Evolutionary conservation across 1,140 invertebrate genomes (phyloP), one percentile per base, ranked within the genome.

Genomic region (Zaprionus camerounensis): DNA sequence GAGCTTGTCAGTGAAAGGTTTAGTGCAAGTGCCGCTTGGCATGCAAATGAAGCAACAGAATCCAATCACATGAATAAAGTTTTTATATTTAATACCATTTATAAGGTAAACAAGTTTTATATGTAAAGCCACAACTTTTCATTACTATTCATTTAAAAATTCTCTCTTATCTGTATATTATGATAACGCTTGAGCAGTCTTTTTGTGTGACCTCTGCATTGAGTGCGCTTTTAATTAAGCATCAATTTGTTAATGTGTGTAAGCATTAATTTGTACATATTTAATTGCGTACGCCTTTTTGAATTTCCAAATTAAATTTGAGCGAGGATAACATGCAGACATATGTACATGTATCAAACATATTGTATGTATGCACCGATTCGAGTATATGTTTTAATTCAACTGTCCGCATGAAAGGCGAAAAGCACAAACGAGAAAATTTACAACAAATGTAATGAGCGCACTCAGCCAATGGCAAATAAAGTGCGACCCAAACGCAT

Each of bases 191-290:
- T 24, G 46, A 3, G 12, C 20, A 57, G 55, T 7, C 34, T 3
- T 34, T 44, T 56, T 55, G 7, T 31, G 24, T 2, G 22, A 2
- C 17, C 15, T 7, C 20, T 41, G 44, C 56, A 44, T 57, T 66
- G 15, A 68, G 51, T 76, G 56, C 56, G 31, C 57, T 71, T 90
- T 81, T 84, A 90, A 84, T 88, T 84, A 72, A 78, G 63, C 69
- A 88, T 90, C 81, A 80, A 84, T 90, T 80, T 76, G 65, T 82
- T 41, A 79, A 87, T 87, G 67, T 72, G 28, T 31, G 28, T 84
- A 72, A 78, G 59, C 66, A 88, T 90, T 81, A 80, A 84, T 90
- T 80, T 76, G 62, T 82, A 59, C 56, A 82, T 82, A 82, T 86
- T 86, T 85, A 86, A 85, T 63, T 79, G 53, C 67, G 56, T 31